Percentiles rank a stretch among this genome's conserved stretches.
Evolutionary conservation across 2,113 vertebrate genomes (phyloP).

Genomic region (Isichthys henryi): DNA sequence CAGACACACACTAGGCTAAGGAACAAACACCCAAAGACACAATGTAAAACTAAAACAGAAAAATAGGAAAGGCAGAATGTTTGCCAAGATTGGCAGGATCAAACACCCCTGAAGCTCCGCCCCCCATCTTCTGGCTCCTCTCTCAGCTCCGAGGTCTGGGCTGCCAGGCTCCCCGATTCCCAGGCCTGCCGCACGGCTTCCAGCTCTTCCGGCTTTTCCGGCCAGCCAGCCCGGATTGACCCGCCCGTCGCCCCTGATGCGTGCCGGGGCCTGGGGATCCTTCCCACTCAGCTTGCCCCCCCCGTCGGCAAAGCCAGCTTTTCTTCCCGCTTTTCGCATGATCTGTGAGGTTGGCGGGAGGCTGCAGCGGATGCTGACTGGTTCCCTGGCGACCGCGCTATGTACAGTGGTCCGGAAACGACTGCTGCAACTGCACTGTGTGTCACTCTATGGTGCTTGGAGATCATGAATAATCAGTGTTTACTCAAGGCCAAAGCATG

Average conservation of each 20-base stretch:
- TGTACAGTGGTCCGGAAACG: neutral
- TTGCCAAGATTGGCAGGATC: conserved; percentile 16
- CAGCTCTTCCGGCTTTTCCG: neutral
- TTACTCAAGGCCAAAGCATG: neutral
- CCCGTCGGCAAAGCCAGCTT: neutral
- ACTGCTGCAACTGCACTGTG: neutral
- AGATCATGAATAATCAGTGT: neutral
- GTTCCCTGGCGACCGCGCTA: neutral
- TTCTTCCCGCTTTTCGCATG: neutral
- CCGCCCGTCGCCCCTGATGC: neutral
- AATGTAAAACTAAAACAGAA: neutral
- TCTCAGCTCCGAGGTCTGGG: neutral
- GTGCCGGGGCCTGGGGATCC: neutral
- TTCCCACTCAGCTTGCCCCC: neutral
- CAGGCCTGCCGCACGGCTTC: neutral
- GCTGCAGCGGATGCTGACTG: neutral
- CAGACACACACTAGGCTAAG: neutral
- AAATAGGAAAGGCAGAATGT: neutral
- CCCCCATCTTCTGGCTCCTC: neutral
- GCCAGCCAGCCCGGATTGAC: neutral
- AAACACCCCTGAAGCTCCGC: conserved; percentile 5
- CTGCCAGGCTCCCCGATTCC: neutral
- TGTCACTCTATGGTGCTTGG: neutral
- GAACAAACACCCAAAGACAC: neutral
- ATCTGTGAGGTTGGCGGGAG: neutral